These are phyloP conservation scores for Ophioninae sp. DNA, from an alignment of 2,888 invertebrate species.

Conservation along the genomic window DNA sequence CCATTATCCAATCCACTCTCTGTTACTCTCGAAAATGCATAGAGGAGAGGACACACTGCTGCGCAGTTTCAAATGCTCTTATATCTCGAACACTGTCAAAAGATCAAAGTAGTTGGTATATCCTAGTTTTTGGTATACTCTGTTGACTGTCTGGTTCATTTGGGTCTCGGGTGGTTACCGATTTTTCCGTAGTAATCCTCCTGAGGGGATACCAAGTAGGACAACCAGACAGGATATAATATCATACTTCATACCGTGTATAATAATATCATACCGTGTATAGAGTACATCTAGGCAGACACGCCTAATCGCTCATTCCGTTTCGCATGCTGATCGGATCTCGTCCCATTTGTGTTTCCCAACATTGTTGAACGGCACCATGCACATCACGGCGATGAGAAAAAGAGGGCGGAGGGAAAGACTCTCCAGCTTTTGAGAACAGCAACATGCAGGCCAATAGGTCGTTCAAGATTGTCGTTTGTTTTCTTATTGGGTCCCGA, in stretches of 20 bases:
- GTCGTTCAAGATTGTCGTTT: slow-evolving; percentile 41
- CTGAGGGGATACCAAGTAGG: slow-evolving; percentile 22
- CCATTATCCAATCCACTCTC: background rate
- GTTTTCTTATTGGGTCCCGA: slow-evolving; percentile 30
- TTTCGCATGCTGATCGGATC: slow-evolving; percentile 42
- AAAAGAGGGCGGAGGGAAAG: slow-evolving; percentile 11
- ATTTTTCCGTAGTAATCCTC: slow-evolving; percentile 57
- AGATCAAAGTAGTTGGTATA: slow-evolving; percentile 1
- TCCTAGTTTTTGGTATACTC: background rate
- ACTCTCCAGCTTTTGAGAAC: slow-evolving; percentile 8
- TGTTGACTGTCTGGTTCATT: slow-evolving; percentile 13
- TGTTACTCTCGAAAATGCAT: background rate
- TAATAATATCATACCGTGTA: background rate
- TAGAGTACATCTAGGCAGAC: slow-evolving; percentile 23
- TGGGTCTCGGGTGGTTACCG: slow-evolving; percentile 44
- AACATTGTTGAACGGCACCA: slow-evolving; percentile 27
- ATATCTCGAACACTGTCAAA: background rate
- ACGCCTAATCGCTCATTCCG: slow-evolving; percentile 41
- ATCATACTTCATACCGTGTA: background rate
- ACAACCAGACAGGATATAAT: background rate
- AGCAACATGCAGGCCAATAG: slow-evolving; percentile 24
- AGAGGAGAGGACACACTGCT: background rate
- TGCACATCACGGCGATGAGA: slow-evolving; percentile 16
- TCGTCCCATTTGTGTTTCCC: slow-evolving; percentile 21
- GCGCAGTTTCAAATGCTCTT: background rate